Conservation (phyloP, 1,140 invertebrate species). For the Dufourea novaeangliae region DNA sequence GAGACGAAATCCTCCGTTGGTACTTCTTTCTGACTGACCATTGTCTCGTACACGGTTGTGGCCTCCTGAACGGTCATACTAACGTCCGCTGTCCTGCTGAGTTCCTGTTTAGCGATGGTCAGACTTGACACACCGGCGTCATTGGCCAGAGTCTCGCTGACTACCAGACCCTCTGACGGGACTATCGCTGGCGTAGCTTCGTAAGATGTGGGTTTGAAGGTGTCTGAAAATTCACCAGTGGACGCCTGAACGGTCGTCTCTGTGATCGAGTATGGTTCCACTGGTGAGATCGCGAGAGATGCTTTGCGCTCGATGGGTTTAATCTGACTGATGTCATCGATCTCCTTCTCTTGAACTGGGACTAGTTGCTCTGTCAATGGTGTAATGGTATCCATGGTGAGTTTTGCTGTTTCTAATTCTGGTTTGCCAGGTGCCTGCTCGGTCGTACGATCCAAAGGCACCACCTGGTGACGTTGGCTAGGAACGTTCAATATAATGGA, state of each 20-base stretch:
- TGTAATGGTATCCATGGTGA: constrained; percentile 82
- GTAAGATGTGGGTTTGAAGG: constrained; percentile 79
- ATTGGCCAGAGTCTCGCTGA: constrained; percentile 82
- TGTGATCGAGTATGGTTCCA: constrained; percentile 84
- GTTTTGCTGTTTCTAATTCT: constrained; percentile 80
- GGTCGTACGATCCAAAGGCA: constrained; percentile 79
- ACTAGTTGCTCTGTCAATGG: constrained; percentile 82
- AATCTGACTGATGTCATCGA: constrained; percentile 72
- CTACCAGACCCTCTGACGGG: constrained; percentile 83
- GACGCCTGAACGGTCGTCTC: constrained; percentile 83
- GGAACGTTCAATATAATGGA: constrained; percentile 74
- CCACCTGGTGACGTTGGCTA: constrained; percentile 81
- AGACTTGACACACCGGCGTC: constrained; percentile 66
- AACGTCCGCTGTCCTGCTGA: constrained; percentile 79
- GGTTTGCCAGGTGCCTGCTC: constrained; percentile 81
- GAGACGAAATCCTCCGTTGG: constrained; percentile 77
- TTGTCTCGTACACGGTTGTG: constrained; percentile 84
- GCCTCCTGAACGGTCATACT: constrained; percentile 85
- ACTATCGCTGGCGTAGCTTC: constrained; percentile 82
- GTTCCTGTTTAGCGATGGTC: constrained; percentile 50
- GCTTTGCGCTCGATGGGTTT: constrained; percentile 78
- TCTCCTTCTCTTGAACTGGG: constrained; percentile 83
- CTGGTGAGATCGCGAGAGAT: constrained; percentile 81
- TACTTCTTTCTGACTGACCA: constrained; percentile 83
- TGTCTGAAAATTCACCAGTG: constrained; percentile 81